Conservation (phyloP, 2,888 invertebrate genomes). For the Icerya purchasi region DNA sequence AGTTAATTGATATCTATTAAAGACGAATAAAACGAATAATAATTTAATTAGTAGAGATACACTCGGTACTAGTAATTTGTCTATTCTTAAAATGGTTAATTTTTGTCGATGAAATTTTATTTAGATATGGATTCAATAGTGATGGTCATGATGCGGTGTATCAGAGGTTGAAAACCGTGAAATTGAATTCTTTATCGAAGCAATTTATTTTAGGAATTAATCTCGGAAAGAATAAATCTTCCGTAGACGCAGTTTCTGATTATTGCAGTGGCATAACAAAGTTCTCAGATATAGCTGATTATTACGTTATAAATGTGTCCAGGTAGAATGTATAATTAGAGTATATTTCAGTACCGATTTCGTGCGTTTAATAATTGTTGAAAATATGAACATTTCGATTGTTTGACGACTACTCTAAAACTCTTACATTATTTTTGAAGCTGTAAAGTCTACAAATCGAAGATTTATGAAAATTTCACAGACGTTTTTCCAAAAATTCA, state of each 20-base stretch:
- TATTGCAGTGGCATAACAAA: slow-evolving; percentile 64
- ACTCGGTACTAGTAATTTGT: neutral
- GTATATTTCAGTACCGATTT: no score
- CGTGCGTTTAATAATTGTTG: no score
- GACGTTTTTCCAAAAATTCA: no score
- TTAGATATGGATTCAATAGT: slow-evolving; percentile 81
- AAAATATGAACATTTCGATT: no score
- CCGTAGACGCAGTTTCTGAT: slow-evolving; percentile 49
- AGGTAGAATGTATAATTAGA: no score
- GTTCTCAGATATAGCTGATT: slow-evolving; percentile 72
- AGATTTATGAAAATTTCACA: slow-evolving; percentile 14
- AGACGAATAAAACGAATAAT: no score
- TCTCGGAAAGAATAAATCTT: slow-evolving; percentile 83
- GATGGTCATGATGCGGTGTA: slow-evolving; percentile 64
- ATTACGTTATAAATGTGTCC: slow-evolving; percentile 89
- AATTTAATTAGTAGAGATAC: no score
- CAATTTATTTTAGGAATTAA: slow-evolving; percentile 65
- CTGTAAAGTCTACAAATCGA: no score
- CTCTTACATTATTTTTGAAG: no score
- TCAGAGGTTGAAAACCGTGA: slow-evolving; percentile 37
- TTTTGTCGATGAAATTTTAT: slow-evolving; percentile 9
- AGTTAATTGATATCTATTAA: no score
- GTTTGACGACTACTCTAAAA: no score
- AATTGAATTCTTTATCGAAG: slow-evolving; percentile 24
- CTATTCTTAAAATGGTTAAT: neutral